Conservation (phyloP, 2,888 invertebrate genomes). For the Sminthurides aquaticus region DNA sequence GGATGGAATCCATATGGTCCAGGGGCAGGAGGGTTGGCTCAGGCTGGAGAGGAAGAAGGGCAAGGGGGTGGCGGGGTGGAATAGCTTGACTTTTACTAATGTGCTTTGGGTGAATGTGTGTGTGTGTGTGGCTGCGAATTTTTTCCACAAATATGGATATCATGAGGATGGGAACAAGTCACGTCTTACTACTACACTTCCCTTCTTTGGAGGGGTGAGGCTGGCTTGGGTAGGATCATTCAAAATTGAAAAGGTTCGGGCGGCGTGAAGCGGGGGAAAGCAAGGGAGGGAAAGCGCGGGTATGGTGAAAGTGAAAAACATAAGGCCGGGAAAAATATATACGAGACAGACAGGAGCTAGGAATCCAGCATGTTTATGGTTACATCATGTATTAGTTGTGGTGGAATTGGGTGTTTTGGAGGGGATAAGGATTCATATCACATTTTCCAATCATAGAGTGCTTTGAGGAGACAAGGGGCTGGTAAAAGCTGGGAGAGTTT, state of each 20-base stretch:
- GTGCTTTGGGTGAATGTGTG: neutral
- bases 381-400: neutral
- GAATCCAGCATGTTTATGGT: constrained; percentile 1
- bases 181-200: too few relatives aligned
- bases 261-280: neutral
- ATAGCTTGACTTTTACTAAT: neutral
- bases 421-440: constrained; percentile 12
- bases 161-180: neutral
- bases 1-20: too few relatives aligned
- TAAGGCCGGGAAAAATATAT: neutral
- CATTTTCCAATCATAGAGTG: constrained; percentile 18
- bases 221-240: neutral
- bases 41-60: too few relatives aligned
- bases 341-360: neutral
- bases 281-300: neutral
- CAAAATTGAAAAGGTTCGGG: neutral
- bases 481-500: neutral
- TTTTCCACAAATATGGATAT: neutral
- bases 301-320: neutral
- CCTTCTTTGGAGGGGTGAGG: neutral
- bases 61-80: too few relatives aligned
- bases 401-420: neutral
- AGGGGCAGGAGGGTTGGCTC: too few relatives aligned
- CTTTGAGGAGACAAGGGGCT: neutral
- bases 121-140: neutral